Evolutionary conservation across 2,888 invertebrate species (phyloP).

Genomic region (Dicranocentrus wangi): DNA sequence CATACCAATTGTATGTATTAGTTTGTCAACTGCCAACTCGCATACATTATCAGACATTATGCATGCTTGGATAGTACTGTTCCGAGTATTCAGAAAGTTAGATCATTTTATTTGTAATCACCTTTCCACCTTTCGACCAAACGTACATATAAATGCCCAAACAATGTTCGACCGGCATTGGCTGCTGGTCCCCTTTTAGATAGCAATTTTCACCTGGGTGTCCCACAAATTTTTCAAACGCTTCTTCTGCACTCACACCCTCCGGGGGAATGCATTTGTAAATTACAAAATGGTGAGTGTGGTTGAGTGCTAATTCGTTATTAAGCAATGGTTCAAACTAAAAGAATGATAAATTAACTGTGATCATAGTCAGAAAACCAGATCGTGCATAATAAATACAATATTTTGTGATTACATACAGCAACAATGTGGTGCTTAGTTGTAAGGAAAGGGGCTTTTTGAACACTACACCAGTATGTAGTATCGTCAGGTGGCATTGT

Average conservation of each 20-base stretch:
- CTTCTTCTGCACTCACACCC: conserved; percentile 23
- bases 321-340: conserved; percentile 34
- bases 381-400: neutral
- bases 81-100: no score
- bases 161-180: neutral
- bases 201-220: conserved; percentile 26
- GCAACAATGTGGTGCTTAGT: conserved; percentile 85
- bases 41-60: no score
- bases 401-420: conserved; percentile 74
- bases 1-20: no score
- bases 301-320: neutral
- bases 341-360: neutral
- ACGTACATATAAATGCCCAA: conserved; percentile 24
- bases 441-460: conserved; percentile 82
- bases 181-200: neutral
- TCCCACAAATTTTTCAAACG: conserved; percentile 19
- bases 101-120: neutral
- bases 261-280: conserved; percentile 34
- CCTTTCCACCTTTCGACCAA: conserved; percentile 56
- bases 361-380: neutral
- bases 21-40: no score
- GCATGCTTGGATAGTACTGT: no score
- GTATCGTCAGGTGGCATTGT: conserved; percentile 34
- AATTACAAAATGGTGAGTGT: no score
- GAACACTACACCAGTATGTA: conserved; percentile 90